Evolutionary conservation across 1,140 invertebrate species (phyloP).

Genomic region (Pseudachorutes palmiensis): DNA sequence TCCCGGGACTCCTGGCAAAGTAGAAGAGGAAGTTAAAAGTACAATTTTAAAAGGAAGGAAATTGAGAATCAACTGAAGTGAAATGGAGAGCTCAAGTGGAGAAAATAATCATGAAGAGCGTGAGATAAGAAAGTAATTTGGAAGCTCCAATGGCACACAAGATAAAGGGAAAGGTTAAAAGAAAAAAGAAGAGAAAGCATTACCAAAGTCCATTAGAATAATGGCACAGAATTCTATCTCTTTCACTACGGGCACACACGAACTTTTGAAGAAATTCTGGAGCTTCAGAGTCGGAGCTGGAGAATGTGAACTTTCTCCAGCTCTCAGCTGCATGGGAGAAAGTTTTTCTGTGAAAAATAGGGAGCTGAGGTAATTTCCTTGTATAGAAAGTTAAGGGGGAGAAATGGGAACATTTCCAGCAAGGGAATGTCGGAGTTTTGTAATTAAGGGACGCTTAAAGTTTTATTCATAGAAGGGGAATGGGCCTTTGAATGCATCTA

Average conservation of each 20-base stretch:
- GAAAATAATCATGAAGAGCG: constrained; percentile 1
- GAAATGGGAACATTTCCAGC: background rate
- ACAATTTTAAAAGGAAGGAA: too few relatives aligned
- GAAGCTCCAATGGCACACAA: background rate
- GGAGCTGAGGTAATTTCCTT: constrained; percentile 17
- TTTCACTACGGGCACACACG: too few relatives aligned
- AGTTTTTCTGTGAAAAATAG: constrained; percentile 16
- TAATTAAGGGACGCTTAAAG: constrained; percentile 30
- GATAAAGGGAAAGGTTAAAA: constrained; percentile 18
- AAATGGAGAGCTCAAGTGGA: background rate
- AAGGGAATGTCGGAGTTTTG: constrained; percentile 13
- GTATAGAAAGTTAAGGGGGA: background rate
- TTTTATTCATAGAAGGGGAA: constrained; percentile 30
- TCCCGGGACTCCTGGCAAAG: too few relatives aligned
- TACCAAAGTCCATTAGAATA: background rate
- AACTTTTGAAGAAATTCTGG: too few relatives aligned
- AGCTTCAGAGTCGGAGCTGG: too few relatives aligned
- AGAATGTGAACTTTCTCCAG: too few relatives aligned
- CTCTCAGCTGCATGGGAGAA: background rate
- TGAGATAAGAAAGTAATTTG: constrained; percentile 37
- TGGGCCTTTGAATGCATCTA: constrained; percentile 5
- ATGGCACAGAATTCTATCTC: background rate
- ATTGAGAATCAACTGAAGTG: background rate
- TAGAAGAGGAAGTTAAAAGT: too few relatives aligned
- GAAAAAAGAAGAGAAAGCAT: background rate